Conservation (phyloP, 2,888 invertebrate genomes). For the Hyposoter didymator region DNA sequence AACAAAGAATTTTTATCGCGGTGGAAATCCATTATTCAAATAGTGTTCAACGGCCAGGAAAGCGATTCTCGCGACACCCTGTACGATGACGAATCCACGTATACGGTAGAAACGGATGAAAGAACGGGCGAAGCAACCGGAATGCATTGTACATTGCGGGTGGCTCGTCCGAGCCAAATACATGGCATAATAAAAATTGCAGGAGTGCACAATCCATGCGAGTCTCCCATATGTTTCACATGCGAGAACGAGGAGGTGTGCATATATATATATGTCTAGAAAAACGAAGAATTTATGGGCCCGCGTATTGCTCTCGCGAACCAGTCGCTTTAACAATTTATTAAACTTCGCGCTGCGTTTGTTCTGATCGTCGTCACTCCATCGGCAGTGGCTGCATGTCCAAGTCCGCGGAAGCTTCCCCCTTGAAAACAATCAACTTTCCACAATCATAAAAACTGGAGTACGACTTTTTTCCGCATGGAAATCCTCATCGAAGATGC, state of each 20-base stretch:
- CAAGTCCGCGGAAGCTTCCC: neutral
- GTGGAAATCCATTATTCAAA: neutral
- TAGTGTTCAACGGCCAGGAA: neutral
- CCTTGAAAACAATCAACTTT: neutral
- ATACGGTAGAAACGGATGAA: constrained; percentile 19
- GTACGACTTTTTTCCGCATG: neutral
- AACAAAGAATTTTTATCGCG: neutral
- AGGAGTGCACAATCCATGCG: constrained; percentile 43
- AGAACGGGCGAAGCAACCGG: constrained; percentile 17
- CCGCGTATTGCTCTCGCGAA: constrained; percentile 35
- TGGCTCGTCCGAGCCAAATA: constrained; percentile 51
- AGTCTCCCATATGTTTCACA: constrained; percentile 43
- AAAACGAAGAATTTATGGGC: constrained; percentile 46
- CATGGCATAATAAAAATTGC: constrained; percentile 62
- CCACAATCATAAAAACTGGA: neutral
- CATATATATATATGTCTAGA: constrained; percentile 10
- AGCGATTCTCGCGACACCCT: neutral
- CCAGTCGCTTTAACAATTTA: constrained; percentile 56
- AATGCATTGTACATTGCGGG: constrained; percentile 33
- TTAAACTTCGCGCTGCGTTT: constrained; percentile 43
- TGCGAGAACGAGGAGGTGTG: constrained; percentile 6
- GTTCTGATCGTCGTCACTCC: constrained; percentile 59
- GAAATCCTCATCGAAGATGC: neutral
- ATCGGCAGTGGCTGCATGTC: constrained; percentile 47
- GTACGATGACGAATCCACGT: neutral